Conservation (phyloP, 92 coral and sea anemone genomes). For the Virgularia gustaviana region DNA sequence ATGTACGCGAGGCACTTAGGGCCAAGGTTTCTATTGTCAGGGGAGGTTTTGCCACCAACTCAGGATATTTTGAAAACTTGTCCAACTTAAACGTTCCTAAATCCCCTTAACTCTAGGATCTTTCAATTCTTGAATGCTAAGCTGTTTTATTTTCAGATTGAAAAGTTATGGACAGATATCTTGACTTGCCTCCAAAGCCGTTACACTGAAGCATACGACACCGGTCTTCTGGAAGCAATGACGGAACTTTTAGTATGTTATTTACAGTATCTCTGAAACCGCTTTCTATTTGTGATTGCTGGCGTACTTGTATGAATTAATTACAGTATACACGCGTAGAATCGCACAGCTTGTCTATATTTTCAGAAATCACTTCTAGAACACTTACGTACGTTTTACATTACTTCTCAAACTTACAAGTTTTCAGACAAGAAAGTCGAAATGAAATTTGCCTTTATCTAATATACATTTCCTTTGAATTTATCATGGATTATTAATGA, state of each 20-base stretch:
- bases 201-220: slow-evolving; percentile 73
- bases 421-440: too few species aligned
- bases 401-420: too few species aligned
- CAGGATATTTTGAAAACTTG: too few species aligned
- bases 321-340: not conserved
- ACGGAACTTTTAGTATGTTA: slow-evolving; percentile 76
- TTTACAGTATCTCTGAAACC: not conserved
- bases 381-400: too few species aligned
- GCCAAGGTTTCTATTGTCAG: too few species aligned
- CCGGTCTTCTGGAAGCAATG: slow-evolving; percentile 62
- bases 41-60: too few species aligned
- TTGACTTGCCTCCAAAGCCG: slow-evolving; percentile 85
- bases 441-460: too few species aligned
- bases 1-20: slow-evolving; percentile 57
- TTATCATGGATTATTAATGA: not conserved
- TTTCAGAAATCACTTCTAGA: too few species aligned
- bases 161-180: slow-evolving; percentile 86
- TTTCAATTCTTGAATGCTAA: not conserved
- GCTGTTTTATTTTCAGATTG: slow-evolving; percentile 59
- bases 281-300: not conserved
- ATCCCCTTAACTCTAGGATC: too few species aligned
- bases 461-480: too few species aligned
- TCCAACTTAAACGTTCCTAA: too few species aligned
- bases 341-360: not conserved
- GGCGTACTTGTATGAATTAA: not conserved